Evolutionary conservation across 2,888 invertebrate species (phyloP), one percentile per base, ranked within the genome.

Genomic region (Sceliomorpha sp.): DNA sequence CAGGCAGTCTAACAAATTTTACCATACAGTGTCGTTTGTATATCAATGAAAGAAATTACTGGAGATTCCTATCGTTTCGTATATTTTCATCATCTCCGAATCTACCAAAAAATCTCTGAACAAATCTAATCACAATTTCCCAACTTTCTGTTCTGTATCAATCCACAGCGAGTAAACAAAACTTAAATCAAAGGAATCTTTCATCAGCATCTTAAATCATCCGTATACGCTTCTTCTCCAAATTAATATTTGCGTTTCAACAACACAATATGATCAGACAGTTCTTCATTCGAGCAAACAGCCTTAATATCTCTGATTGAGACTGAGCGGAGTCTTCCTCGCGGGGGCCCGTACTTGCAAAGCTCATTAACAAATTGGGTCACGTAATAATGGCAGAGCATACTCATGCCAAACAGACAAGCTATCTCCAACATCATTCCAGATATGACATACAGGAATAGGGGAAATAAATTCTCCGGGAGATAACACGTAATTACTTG

Each of bases 311-410:
- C 48, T 55, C 59, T 59, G 63, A 63, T 63, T 69, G 62, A 68
- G 60, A 62, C 63, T 50, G 63, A 47, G 47, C 50, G 60, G 40
- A 58, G 45, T 40, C 48, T 67, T 66, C 34, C 59, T 66, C 53
- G 48, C 60, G 42, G 44, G 60, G 60, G 13, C 60, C 59, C 27
- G 47, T 26, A 42, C 45, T 76, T 75, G 67, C 71, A 73, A 70
- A 74, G 70, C 70, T 77, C 73, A 74, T 77, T 78, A 76, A 58
- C 70, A 75, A 83, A 81, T 77, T 84, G 70, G 84, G 84, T 83
- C 83, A 83, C 76, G 76, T 77, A 64, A 73, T 68, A 51, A 29
- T 39, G 47, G 32, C 53, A 27, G 44, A 42, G 73, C 62, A 73
- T 66, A 67, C 68, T 69, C 53, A 56, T 56, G 45, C 71, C 59